phyloP scores from a whole-genome alignment of 2,113 vertebrate species.

The Meleagris gallopavo region DNA sequence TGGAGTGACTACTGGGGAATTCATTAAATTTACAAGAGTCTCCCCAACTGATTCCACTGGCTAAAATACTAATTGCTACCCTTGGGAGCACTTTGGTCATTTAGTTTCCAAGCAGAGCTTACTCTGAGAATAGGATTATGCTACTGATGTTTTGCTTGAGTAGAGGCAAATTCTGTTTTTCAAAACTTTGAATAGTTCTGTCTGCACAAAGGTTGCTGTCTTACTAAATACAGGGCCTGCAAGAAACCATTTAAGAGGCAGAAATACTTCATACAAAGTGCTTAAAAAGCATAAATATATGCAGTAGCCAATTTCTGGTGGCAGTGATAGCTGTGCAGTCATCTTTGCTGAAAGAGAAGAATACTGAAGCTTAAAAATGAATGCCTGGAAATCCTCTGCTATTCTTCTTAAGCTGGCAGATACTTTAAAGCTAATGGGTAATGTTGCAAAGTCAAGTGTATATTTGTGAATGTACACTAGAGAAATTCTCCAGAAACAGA shows the following conservation, averaged over 20 bases:
- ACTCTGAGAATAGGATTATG: conserved; percentile 17
- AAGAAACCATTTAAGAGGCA: not conserved
- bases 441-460: not conserved
- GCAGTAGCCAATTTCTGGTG: not conserved
- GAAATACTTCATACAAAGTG: not conserved
- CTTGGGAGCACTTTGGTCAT: conserved; percentile 45
- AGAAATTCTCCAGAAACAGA: not conserved
- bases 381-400: not conserved
- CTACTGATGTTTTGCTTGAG: conserved; percentile 17
- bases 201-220: not conserved
- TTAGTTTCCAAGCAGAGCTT: conserved; percentile 49
- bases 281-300: not conserved
- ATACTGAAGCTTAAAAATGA: not conserved
- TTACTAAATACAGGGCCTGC: not conserved
- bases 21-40: conserved; percentile 58
- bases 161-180: conserved; percentile 26
- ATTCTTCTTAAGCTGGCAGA: not conserved
- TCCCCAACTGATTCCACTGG: conserved; percentile 26
- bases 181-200: not conserved
- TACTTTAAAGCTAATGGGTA: not conserved
- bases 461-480: not conserved
- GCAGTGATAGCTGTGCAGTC: not conserved
- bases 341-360: not conserved
- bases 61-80: conserved; percentile 54
- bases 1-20: conserved; percentile 36